phyloP scores from a whole-genome alignment of 2,888 invertebrate genomes.

The Neelides folsomi region DNA sequence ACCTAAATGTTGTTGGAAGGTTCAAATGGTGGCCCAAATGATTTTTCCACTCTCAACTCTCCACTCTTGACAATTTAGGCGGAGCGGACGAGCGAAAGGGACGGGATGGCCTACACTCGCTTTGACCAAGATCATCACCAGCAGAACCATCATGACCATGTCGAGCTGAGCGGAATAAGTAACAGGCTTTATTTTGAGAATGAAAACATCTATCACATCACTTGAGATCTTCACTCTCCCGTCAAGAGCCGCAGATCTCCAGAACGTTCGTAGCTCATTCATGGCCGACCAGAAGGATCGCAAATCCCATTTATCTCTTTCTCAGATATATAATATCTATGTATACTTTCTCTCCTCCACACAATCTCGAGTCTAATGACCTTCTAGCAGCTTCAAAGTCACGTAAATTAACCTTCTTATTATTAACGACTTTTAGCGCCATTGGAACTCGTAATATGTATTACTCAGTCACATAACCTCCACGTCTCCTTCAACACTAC shows the following conservation, averaged over 20 bases:
- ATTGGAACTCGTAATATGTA: no score
- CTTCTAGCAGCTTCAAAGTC: no score
- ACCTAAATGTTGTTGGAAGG: no score
- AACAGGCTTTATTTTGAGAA: slow-evolving; percentile 33
- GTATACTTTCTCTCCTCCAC: no score
- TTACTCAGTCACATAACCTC: no score
- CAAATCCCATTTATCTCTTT: no score
- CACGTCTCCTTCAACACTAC: no score
- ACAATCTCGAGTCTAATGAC: no score
- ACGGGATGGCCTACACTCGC: slow-evolving; percentile 26
- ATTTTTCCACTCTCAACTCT: not conserved
- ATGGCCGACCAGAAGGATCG: no score
- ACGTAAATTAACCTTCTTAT: no score
- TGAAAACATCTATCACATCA: slow-evolving; percentile 34
- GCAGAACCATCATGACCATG: slow-evolving; percentile 17
- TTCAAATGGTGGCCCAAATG: not conserved
- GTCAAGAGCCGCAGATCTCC: not conserved
- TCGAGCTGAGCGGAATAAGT: slow-evolving; percentile 33
- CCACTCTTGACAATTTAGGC: not conserved
- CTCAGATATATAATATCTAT: no score
- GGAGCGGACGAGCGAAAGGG: not conserved
- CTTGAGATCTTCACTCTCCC: slow-evolving; percentile 20
- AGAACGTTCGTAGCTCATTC: not conserved
- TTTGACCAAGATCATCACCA: slow-evolving; percentile 17
- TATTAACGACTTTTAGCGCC: no score